These are phyloP conservation scores for Addax nasomaculatus DNA, from an alignment of 2,113 vertebrate genomes.

Conservation along the genomic window DNA sequence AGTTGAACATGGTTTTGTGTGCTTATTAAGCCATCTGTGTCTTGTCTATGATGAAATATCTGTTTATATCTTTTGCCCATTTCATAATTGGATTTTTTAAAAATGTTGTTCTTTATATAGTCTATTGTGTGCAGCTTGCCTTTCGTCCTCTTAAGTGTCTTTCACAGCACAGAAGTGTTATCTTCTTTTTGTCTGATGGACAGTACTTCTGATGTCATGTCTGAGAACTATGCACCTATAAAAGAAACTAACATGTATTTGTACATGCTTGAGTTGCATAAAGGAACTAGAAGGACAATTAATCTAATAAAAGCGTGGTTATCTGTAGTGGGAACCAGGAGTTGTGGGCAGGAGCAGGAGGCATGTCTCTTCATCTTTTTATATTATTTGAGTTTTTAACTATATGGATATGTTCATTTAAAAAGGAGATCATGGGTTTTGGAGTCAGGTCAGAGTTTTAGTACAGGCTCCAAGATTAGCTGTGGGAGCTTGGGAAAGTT, in stretches of 20 bases:
- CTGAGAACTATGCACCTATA: not conserved
- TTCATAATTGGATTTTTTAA: not conserved
- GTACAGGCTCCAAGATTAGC: not conserved
- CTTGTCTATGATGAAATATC: not conserved
- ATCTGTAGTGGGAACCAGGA: not conserved
- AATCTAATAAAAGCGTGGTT: not conserved
- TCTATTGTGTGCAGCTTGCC: not conserved
- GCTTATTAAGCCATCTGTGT: not conserved
- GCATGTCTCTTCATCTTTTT: not conserved
- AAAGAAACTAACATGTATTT: not conserved
- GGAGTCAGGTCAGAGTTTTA: not conserved
- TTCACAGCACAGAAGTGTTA: not conserved
- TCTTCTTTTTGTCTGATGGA: not conserved
- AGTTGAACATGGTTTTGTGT: not conserved
- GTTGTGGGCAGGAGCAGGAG: not conserved
- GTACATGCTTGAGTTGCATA: not conserved
- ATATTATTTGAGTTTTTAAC: not conserved
- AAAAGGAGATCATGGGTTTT: not conserved
- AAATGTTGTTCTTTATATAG: not conserved
- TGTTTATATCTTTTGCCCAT: not conserved
- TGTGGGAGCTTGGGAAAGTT: not conserved
- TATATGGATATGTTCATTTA: not conserved
- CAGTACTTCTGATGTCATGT: not conserved
- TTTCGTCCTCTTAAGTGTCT: not conserved
- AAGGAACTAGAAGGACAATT: not conserved